Evolutionary conservation across 2,888 invertebrate species (phyloP).

Genomic region (Cataglyphis albicans): DNA sequence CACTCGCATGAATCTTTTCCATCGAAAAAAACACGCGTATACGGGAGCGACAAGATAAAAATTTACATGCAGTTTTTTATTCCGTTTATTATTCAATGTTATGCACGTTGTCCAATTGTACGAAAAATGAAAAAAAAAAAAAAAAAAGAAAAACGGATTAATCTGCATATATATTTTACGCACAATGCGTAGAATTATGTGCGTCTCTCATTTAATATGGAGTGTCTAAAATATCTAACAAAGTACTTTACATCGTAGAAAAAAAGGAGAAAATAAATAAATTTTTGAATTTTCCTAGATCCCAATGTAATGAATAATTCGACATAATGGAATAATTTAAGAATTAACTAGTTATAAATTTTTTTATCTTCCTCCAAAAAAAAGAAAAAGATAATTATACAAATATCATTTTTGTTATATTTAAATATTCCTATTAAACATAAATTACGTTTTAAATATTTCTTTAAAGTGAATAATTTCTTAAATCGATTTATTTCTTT

Average conservation of each 20-base stretch:
- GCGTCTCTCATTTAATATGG: background rate
- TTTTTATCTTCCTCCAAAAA: background rate
- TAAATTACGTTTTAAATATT: background rate
- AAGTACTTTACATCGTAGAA: background rate
- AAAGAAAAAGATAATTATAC: background rate
- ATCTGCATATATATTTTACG: conserved; percentile 10
- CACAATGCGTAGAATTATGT: background rate
- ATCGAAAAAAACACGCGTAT: conserved; percentile 45
- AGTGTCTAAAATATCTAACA: conserved; percentile 1
- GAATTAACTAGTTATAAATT: background rate
- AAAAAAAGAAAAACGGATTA: background rate
- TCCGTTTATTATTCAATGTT: conserved; percentile 19
- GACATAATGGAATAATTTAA: background rate
- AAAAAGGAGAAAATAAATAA: background rate
- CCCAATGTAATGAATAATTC: background rate
- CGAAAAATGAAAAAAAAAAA: background rate
- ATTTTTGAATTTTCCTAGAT: background rate
- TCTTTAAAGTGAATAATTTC: background rate
- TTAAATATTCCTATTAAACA: background rate
- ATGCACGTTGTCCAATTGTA: conserved; percentile 30
- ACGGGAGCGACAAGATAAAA: conserved; percentile 50
- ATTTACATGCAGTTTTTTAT: conserved; percentile 38
- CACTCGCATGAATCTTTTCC: conserved; percentile 28
- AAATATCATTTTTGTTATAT: background rate
- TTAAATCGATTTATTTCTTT: background rate